Evolutionary conservation across 2,113 vertebrate genomes (phyloP), one percentile per base, ranked within the genome.

Genomic region (Gallinago undulata): DNA sequence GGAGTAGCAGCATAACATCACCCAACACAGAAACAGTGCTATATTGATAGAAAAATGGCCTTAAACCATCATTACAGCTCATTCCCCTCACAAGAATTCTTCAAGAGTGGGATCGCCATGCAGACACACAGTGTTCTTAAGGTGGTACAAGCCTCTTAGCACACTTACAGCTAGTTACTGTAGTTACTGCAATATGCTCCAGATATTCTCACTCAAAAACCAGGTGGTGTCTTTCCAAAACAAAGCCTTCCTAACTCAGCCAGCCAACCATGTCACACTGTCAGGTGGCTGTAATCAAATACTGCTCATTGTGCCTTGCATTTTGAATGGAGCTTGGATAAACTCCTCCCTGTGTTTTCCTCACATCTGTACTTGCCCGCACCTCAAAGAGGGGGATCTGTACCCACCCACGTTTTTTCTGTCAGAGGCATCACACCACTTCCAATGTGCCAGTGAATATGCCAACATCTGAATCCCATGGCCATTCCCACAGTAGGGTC

Each of bases 201-300:
- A 81, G 79, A 73, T 89, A 90, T 78, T 87, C 83, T 93, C 55
- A 66, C 48, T 78, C 57, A 72, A 81, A 57, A 94, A 83, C 77
- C 76, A 90, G 80, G 76, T 90, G 73, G 90, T 89, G 45, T 64
- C 95, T 93, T 93, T 51, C 74, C 66, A 64, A 84, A 63, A 80
- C 70, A 82, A 91, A 92, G 48, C 69, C 50, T n/a, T 84, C 74
- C 77, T 50, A 78, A 51, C 57, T 76, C 80, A 89, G 84, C 56
- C 88, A 94, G 39, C 55, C 78, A 90, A 22, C 85, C 55, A 31
- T 45, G 56, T 87, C 69, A 70, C 27, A 3, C 43, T 55, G 45
- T 95, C 77, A 84, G 66, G 89, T 45, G 59, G 66, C 73, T 75
- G 80, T 48, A 78, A 89, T 66, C 89, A 91, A 91, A 90, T 23